Evolutionary conservation across 2,113 vertebrate species (phyloP), one percentile per base, ranked within the genome.

Genomic region (Leucopsar rothschildi): DNA sequence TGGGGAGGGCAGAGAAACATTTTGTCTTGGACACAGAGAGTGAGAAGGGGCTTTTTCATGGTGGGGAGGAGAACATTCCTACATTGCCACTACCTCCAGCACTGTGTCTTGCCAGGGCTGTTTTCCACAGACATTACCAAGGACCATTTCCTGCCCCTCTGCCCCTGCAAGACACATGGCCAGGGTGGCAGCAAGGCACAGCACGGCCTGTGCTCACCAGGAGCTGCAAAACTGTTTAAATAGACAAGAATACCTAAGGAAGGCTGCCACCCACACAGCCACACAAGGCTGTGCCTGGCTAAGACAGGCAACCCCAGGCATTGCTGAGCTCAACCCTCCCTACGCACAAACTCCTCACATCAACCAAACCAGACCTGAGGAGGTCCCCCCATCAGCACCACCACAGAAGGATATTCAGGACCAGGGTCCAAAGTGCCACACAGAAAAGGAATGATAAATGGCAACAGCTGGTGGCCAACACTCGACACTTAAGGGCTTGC

Each of bases 131-230:
- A 25, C 4, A 1, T 29, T 57, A 35, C 24, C 28, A 33, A 27
- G 39, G 37, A 33, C 16, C 0, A 1, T 4, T 86, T 63, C 22
- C 37, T 21, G 18, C 45, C 19, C 3, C 1, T 55, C 45, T 6
- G 3, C 31, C 11, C 3, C 1, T 35, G 12, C 3, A 4, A 29
- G 60, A 27, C 13, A 7, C 0, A 0, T 55, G 44, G n/a, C 37
- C 12, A 10, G 17, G 13, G 21, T 53, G 55, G 56, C 39, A 55
- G 20, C 10, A n/a, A 45, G 11, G 5, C 56, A 63, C 37, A 39
- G 57, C 52, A 56, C 1, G 2, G 61, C 37, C 63, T 59, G 31
- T 59, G 21, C 61, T 49, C n/a, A n/a, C 45, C n/a, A 31, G 31
- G 40, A 15, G 15, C 60, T 73, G 78, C 47, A 78, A 42, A 71